These are phyloP conservation scores for Papilio polyxenes DNA, from an alignment of 1,140 invertebrate species.

Conservation along the genomic window DNA sequence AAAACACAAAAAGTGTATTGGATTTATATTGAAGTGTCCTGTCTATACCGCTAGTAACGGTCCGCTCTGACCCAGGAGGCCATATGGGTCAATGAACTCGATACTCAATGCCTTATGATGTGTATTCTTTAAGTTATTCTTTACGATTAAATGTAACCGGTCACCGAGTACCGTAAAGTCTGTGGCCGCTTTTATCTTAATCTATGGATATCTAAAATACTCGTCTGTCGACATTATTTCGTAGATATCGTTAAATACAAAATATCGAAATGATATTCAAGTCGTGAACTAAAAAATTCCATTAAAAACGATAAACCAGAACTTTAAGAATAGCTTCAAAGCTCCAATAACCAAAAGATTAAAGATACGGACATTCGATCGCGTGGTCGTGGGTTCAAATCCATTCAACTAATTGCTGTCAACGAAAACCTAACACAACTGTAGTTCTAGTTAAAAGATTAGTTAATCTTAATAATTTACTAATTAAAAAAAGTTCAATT, in stretches of 20 bases:
- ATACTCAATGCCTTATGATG: constrained; percentile 18
- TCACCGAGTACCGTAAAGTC: constrained; percentile 1
- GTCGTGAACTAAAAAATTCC: too few species aligned
- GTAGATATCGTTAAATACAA: neutral
- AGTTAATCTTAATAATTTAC: too few species aligned
- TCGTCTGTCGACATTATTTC: neutral
- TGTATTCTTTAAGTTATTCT: constrained; percentile 17
- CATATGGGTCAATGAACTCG: neutral
- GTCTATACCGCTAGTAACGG: neutral
- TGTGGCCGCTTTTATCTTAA: neutral
- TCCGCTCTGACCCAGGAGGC: neutral
- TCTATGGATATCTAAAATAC: neutral
- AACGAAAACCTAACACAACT: too few species aligned
- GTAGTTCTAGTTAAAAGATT: too few species aligned
- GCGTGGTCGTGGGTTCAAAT: too few species aligned
- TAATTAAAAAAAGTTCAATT: too few species aligned
- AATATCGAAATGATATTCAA: too few species aligned
- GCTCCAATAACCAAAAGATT: too few species aligned
- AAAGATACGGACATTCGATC: too few species aligned
- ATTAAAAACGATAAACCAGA: too few species aligned
- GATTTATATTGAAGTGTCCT: neutral
- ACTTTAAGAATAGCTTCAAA: too few species aligned
- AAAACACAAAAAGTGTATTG: neutral
- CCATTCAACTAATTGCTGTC: too few species aligned
- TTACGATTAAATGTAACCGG: neutral